Base-by-base conservation (phyloP, 2,113 vertebrate species). In the Urocitellus parryii region DNA sequence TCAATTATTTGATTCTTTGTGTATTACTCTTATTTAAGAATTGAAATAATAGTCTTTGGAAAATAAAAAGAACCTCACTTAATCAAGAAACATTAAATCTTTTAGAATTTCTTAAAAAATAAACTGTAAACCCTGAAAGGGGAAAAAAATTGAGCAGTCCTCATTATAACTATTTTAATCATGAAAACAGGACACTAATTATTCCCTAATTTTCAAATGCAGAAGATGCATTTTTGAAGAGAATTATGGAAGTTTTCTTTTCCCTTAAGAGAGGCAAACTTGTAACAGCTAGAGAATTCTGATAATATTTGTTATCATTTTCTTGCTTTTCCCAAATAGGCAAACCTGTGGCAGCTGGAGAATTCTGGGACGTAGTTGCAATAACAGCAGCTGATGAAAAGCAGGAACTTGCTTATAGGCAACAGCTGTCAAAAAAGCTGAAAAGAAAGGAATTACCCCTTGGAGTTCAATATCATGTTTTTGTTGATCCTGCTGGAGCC, bases 331-430 rank as follows among this genome's bases (percentile, higher is more conserved):
- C 87, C 61, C 65, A 68, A 89, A 77, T 85, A 99, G 99, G 99
- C 67, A 97, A 92, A 90, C 92, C 97, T 48, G 98, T 98, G 48
- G 76, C 88, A 39, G 8, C 97, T 11, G 98, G 98, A 18, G 97
- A 98, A 96, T 99, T 99, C 85, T 99, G 99, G 99, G 99, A 99
- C 70, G 96, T 99, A 70, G 99, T 99, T 95, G 99, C 98, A 58
- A 97, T 99, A 95, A 99, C 99, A 58, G 99, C 99, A 5, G 99
- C 98, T 74, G 99, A 99, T 95, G 98, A 97, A 90, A 98, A 98
- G 72, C 99, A 99, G 97, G 99, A 98, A 95, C 95, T 96, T n/a
- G 99, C 98, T 1, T 99, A 99, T 39, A 98, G 99, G 96, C 98
- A 98, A 91, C 99, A 99, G 97, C 98, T 99, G 51, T 94, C 96